phyloP scores from a whole-genome alignment of 2,113 vertebrate species.

The Antechinus flavipes region DNA sequence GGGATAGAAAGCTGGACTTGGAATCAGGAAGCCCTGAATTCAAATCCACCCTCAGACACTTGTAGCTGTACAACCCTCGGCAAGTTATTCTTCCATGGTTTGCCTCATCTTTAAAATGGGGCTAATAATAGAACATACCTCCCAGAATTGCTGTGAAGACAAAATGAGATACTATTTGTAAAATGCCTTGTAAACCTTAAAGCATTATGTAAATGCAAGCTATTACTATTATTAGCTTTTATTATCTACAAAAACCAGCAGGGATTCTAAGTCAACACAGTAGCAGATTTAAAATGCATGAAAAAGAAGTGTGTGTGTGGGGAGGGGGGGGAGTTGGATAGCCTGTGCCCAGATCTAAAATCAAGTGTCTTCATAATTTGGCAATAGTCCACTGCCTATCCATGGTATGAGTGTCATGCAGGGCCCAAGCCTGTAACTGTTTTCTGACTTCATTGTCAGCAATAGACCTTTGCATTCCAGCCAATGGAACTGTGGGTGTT shows the following conservation, averaged over 20 bases:
- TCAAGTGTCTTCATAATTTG: constrained; percentile 63
- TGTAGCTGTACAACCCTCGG: not conserved
- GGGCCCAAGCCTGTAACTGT: constrained; percentile 40
- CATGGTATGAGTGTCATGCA: constrained; percentile 12
- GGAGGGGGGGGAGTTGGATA: not conserved
- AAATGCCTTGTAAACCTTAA: not conserved
- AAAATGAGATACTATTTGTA: not conserved
- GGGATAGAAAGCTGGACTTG: not conserved
- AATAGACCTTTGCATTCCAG: constrained; percentile 65
- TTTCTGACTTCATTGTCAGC: constrained; percentile 67
- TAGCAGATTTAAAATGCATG: not conserved
- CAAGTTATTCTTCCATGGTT: not conserved
- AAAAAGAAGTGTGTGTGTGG: constrained; percentile 42
- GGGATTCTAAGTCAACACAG: not conserved
- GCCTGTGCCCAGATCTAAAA: constrained; percentile 44
- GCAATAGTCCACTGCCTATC: constrained; percentile 54
- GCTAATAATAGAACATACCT: not conserved
- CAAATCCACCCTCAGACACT: not conserved
- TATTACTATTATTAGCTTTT: not conserved
- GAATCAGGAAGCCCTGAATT: not conserved
- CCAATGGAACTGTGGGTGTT: constrained; percentile 48
- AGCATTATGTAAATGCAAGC: not conserved
- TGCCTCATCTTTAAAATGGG: not conserved
- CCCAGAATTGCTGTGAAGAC: not conserved
- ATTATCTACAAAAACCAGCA: not conserved